Base-by-base conservation (phyloP, 2,888 invertebrate species). In the Tetragonula carbonaria region DNA sequence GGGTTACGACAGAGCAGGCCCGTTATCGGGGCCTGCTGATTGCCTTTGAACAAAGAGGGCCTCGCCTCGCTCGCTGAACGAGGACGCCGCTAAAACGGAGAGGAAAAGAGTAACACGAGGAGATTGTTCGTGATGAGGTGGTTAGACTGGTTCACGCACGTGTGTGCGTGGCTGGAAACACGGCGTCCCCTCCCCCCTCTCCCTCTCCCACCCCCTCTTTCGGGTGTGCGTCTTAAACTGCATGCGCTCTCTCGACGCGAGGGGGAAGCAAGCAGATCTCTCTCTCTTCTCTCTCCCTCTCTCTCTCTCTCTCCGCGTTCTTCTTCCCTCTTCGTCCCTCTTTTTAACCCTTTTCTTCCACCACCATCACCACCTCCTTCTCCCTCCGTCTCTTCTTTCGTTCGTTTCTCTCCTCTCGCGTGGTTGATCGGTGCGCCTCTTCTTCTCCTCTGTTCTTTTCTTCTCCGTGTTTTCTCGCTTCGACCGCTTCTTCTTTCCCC, bases 111-210 rank as follows among this genome's bases (percentile, higher is more conserved):
- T 91, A 92, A 91, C 91, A 92, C 91, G 91, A 93, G 91, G 93
- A 94, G 94, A 94, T 93, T 94, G 94, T 94, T 93, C 93, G 92
- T 93, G 93, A 93, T 93, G 94, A 94, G 94, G 94, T 94, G 94
- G 94, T 94, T 93, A 94, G 93, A 94, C 94, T 94, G 94, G 94
- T 94, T 94, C 92, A 91, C 92, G 92, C 92, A 92, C 91, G 85
- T 85, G 90, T 90, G 89, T 90, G 88, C 85, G 88, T 84, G 90
- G 45, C 78, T 85, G 85, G 86, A 84, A 87, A 91, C 84, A 88
- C 84, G 86, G 90, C 45, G 45, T 76, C 83, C 82, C 83, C 86
- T 76, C 84, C 82, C 82, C 1, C 8, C 38, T 38, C 45, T 33
- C 45, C 45, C 45, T 1, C 45, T 11, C 11, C 45, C 45, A 8